Evolutionary conservation across 2,888 invertebrate species (phyloP).

Genomic region (Nomada fabriciana): DNA sequence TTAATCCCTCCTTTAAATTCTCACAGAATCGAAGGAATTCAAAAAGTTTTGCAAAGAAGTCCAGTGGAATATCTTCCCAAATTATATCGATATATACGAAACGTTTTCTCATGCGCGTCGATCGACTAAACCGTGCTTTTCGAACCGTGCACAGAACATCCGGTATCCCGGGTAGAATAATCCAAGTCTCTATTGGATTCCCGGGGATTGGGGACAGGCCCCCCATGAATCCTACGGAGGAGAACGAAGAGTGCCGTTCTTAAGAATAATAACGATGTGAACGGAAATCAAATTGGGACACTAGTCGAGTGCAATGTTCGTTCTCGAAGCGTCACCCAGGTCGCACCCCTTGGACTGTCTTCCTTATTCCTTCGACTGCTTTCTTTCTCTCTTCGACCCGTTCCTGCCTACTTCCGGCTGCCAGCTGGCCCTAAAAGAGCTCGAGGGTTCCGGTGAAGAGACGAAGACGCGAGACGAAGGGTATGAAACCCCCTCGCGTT

Average conservation of each 20-base stretch:
- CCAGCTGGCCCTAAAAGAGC: slow-evolving; percentile 76
- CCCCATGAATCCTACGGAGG: slow-evolving; percentile 35
- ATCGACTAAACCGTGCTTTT: slow-evolving; percentile 1
- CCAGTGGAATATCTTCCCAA: background rate
- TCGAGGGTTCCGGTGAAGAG: slow-evolving; percentile 40
- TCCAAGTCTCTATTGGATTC: slow-evolving; percentile 42
- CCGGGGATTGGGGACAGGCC: background rate
- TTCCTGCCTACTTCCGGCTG: slow-evolving; percentile 80
- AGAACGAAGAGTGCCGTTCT: slow-evolving; percentile 16
- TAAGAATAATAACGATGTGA: slow-evolving; percentile 65
- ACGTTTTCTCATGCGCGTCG: slow-evolving; percentile 20
- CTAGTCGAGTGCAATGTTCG: slow-evolving; percentile 73
- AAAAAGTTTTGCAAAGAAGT: background rate
- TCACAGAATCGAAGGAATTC: background rate
- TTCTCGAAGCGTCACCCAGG: slow-evolving; percentile 42
- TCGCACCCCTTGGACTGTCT: slow-evolving; percentile 59
- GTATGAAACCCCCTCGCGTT: slow-evolving; percentile 62
- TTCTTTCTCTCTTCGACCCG: slow-evolving; percentile 59
- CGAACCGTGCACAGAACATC: slow-evolving; percentile 3
- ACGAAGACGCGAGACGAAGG: slow-evolving; percentile 33
- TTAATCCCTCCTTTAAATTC: background rate
- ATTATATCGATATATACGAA: background rate
- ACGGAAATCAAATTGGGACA: slow-evolving; percentile 76
- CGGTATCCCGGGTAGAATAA: background rate
- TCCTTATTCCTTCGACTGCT: slow-evolving; percentile 59